phyloP scores from a whole-genome alignment of 2,113 vertebrate genomes.

The Microcebus jonahi region DNA sequence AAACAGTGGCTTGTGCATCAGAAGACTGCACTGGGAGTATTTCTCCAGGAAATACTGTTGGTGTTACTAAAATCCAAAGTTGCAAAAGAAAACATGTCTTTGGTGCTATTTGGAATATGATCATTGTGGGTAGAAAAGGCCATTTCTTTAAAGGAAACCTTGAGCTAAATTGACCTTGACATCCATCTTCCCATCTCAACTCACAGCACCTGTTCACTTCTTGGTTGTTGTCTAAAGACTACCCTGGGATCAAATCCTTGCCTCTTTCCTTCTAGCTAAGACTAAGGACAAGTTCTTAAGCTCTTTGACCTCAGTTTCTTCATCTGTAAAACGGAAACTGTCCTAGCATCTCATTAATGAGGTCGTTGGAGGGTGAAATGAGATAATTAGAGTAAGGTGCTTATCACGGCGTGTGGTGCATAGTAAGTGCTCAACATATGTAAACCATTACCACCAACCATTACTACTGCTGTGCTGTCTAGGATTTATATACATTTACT shows the following conservation, averaged over 20 bases:
- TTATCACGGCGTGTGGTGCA: too few species aligned
- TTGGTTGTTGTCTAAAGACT: neutral
- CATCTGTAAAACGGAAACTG: neutral
- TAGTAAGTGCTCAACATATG: neutral
- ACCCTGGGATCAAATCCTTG: neutral
- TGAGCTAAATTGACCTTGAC: neutral
- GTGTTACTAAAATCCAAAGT: neutral
- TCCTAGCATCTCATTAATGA: neutral
- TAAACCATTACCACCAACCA: too few species aligned
- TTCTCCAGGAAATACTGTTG: neutral
- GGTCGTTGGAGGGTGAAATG: neutral
- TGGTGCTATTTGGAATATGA: neutral
- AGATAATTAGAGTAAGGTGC: neutral
- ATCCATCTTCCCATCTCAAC: neutral
- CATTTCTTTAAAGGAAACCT: neutral
- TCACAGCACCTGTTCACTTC: neutral
- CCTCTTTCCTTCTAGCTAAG: neutral
- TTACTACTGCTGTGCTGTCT: neutral
- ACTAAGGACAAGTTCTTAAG: neutral
- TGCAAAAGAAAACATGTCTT: neutral
- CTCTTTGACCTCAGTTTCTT: neutral
- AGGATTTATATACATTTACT: neutral
- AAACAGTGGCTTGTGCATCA: rapidly evolving
- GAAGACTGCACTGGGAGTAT: neutral
- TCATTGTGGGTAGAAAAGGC: neutral